Percentiles rank a stretch among this genome's conserved stretches.
These are phyloP conservation scores for Sciurus vulgaris DNA, from an alignment of 2,797 vertebrate species.

Conservation along the genomic window DNA sequence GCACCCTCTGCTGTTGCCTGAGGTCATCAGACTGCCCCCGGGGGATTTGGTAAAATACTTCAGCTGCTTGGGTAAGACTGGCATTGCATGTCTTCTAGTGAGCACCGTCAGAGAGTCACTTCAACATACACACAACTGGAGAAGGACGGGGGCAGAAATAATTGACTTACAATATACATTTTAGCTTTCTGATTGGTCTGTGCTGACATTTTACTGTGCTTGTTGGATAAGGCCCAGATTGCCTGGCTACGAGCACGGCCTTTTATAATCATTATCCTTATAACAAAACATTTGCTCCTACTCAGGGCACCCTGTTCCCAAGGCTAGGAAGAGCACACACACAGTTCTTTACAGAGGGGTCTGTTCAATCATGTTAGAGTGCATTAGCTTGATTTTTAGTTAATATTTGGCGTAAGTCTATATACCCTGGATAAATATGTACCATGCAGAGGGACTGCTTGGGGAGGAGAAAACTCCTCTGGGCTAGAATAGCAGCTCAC, in stretches of 20 bases:
- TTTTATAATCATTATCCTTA: conserved; percentile 63
- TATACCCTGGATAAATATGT: conserved; percentile 73
- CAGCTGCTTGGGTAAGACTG: conserved; percentile 61
- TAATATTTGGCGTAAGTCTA: conserved; percentile 76
- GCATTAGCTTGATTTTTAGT: conserved; percentile 72
- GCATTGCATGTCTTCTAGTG: neutral
- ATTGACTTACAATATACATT: neutral
- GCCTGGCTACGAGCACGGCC: conserved; percentile 19
- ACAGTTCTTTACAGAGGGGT: conserved; percentile 64
- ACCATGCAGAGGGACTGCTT: conserved; percentile 32
- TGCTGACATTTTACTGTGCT: conserved; percentile 30
- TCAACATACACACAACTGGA: neutral
- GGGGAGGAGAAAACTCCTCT: conserved; percentile 66
- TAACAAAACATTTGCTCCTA: conserved; percentile 63
- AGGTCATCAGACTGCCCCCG: conserved; percentile 81
- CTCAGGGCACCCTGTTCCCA: conserved; percentile 46
- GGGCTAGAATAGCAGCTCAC: conserved; percentile 51
- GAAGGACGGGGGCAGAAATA: conserved; percentile 53
- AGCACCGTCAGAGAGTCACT: neutral
- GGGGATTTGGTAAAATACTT: conserved; percentile 75
- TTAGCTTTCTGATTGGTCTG: conserved; percentile 51
- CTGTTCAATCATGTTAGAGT: conserved; percentile 42
- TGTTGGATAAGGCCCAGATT: conserved; percentile 30
- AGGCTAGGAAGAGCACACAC: conserved; percentile 56
- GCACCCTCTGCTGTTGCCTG: conserved; percentile 62